Base-by-base conservation (phyloP, 2,113 vertebrate genomes). In the Cichladusa arquata region DNA sequence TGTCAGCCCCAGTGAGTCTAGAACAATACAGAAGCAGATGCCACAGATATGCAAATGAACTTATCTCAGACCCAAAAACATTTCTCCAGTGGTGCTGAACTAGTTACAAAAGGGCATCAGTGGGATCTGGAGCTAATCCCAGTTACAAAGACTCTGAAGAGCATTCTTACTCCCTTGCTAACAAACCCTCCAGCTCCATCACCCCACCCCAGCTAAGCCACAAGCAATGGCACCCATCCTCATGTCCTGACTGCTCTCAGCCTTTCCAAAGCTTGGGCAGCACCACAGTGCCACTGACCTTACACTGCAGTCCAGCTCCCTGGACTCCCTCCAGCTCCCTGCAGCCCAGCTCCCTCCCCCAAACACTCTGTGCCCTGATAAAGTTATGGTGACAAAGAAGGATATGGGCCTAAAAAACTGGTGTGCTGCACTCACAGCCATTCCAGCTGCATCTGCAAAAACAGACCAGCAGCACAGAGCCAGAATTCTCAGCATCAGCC, bases 81-180 rank as follows among this genome's bases (percentile, higher is more conserved):
- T 78, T 67, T 89, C 56, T 67, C 36, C 76, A 79, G 56, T 26
- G 77, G 65, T 89, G 86, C 44, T 84, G 69, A 58, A 56, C 67
- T 8, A 73, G 50, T 38, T 74, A 42, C 44, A 47, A 87, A 86
- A 87, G 24, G 38, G 19, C 50, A 90, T 14, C 82, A 71, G 76
- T 56, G 50, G 38, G 51, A 92, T 88, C 54, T 86, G 56, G 51
- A 94, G 60, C 69, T 91, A 92, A 94, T 57, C 51, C 38, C 44
- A 64, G 26, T 48, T 40, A 71, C 28, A 74, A 60, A 86, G 56
- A 70, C 38, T 19, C 64, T 66, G 34, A 90, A 78, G 51, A 93
- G 47, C 24, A 17, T 64, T 78, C 29, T 81, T 14, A 34, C 38
- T 48, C 42, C 53, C 33, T 45, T 18, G 38, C 5, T 50, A 86